Base-by-base conservation (phyloP, 2,797 vertebrate species). In the Brachymystax lenok region DNA sequence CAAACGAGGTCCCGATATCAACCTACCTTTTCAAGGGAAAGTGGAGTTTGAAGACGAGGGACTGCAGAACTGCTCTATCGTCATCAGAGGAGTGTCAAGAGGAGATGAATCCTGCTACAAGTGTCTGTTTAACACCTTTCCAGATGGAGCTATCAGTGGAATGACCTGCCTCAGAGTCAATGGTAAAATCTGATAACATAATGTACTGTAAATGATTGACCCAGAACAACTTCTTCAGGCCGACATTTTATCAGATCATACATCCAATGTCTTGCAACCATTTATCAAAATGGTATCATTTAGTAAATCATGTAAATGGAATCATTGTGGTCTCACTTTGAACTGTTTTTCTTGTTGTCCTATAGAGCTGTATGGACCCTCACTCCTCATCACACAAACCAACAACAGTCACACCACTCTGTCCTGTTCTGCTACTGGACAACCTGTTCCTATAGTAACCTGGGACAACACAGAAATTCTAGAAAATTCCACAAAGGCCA, bases 71-170 rank as follows among this genome's bases (percentile, higher is more conserved):
- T 10, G 61, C 61, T 27, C 61, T 27, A 63, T 63, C 10, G 3
- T 63, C 61, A 27, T 91, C 77, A 79, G 0, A 27, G 40, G 71
- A 0, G 17, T 88, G 59, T 83, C 1, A 0, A 12, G 51, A 19
- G 2, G 77, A 59, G 35, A 40, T 1, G 35, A 40, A 7, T 8
- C 35, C 35, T 40, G 35, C 35, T 40, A 40, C 35, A 40, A 8
- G 35, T 10, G 35, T 40, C 35, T 40, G 35, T 40, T 40, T 40
- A 88, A 40, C 35, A 10, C 35, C 35, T 40, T 10, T 40, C 1
- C 35, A 40, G 35, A 40, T 2, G 35, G 35, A 40, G 0, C 7
- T 40, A 40, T 8, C 35, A 40, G 35, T 2, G 35, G 35, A 40
- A 40, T 0, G 7, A 40, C 7, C 35, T 8, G 35, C 35, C 35